phyloP scores from a whole-genome alignment of 2,888 invertebrate species.

The Meganola albula region DNA sequence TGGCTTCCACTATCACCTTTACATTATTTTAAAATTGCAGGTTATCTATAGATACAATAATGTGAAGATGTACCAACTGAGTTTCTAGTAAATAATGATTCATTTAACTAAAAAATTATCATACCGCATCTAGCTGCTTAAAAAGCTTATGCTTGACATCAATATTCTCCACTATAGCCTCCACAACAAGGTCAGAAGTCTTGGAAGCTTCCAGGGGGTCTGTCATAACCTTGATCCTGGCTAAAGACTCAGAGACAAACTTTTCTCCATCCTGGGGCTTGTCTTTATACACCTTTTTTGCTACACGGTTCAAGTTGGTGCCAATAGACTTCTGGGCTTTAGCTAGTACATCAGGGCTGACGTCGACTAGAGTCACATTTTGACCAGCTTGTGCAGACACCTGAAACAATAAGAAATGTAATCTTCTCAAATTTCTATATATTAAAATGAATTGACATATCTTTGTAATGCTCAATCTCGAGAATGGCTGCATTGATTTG shows the following conservation, averaged over 20 bases:
- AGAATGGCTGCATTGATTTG: no score
- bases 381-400: slow-evolving; percentile 91
- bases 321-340: slow-evolving; percentile 85
- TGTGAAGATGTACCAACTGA: no score
- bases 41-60: no score
- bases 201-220: slow-evolving; percentile 80
- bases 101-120: slow-evolving; percentile 18
- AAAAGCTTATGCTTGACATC: slow-evolving; percentile 88
- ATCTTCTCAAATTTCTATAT: neutral
- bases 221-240: slow-evolving; percentile 75
- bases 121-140: slow-evolving; percentile 81
- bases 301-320: slow-evolving; percentile 84
- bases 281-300: slow-evolving; percentile 87
- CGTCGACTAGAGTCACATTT: slow-evolving; percentile 88
- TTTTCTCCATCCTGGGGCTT: slow-evolving; percentile 79
- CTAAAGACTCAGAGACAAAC: slow-evolving; percentile 79
- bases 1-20: no score
- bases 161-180: slow-evolving; percentile 92
- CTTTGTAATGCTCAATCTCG: no score
- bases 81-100: neutral
- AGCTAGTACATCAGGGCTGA: slow-evolving; percentile 82
- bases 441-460: no score
- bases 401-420: slow-evolving; percentile 52
- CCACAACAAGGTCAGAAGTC: slow-evolving; percentile 86
- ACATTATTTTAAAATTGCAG: no score